Evolutionary conservation across 2,797 vertebrate genomes (phyloP), one percentile per base, ranked within the genome.

Genomic region (Poecilia wingei): DNA sequence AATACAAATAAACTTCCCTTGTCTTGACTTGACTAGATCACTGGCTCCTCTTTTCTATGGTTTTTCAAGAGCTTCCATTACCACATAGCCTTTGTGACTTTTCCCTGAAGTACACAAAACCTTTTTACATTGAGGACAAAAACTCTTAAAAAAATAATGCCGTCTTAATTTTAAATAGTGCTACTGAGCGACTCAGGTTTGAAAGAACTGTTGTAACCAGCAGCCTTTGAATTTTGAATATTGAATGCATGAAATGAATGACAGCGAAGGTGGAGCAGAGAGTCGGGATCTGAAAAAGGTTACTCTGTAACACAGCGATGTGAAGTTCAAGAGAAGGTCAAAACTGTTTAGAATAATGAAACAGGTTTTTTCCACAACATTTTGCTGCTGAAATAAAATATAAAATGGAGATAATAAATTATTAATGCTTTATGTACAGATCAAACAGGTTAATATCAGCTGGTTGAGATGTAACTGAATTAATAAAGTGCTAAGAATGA

Each of bases 271-370:
- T 33, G 55, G 51, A 72, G 51, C 39, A 71, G 72, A 79, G 76
- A 82, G 82, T 84, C 81, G 31, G 80, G 86, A 82, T 87, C 84
- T 84, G 33, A 79, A 88, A 93, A 92, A 92, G 90, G 90, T 93
- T 90, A 91, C 78, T 89, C 76, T 84, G 86, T 82, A 86, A 82
- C 81, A 83, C 82, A 88, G 86, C 78, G 72, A 84, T 79, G 78
- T 59, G 80, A 82, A 81, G 81, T 75, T 79, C 41, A 57, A 69
- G 82, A 90, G 88, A 89, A 91, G 89, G 92, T 91, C 91, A 89
- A 79, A 59, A 84, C 87, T 92, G 90, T 91, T 74, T 66, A 64
- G 79, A 87, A 80, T 82, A 84, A 90, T 77, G 76, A 89, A 88
- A 82, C 5, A 53, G 13, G n/a, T 2, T 46, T 70, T 47, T 47